A percentile compares a stretch with the other conserved stretches of the same genome.
phyloP scores from a whole-genome alignment of 1,140 invertebrate species.

The Bombus pyrosoma region DNA sequence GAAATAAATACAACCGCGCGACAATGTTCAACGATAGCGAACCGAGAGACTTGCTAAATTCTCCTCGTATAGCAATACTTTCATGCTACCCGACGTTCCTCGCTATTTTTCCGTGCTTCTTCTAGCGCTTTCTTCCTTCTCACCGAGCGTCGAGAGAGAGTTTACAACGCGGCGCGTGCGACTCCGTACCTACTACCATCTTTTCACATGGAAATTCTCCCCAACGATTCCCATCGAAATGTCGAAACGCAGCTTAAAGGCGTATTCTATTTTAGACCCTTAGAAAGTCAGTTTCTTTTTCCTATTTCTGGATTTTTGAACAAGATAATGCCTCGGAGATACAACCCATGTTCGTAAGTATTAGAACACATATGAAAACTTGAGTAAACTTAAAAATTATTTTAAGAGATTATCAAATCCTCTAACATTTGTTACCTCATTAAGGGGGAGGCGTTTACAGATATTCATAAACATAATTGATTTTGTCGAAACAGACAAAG shows the following conservation, averaged over 20 bases:
- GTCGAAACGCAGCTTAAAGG: too few species aligned
- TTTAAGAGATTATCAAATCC: neutral
- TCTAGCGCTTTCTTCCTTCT: conserved; percentile 2
- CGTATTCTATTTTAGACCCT: too few species aligned
- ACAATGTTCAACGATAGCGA: conserved; percentile 12
- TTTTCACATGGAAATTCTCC: conserved; percentile 28
- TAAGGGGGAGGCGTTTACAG: too few species aligned
- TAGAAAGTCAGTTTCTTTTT: too few species aligned
- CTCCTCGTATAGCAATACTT: neutral
- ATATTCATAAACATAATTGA: too few species aligned
- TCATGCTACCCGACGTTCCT: neutral
- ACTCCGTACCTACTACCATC: neutral
- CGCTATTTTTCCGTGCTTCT: neutral
- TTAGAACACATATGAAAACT: neutral
- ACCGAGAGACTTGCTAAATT: conserved; percentile 12
- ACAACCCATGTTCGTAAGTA: too few species aligned
- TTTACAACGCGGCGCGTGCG: conserved; percentile 13
- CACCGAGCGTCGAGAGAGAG: neutral
- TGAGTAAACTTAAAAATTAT: neutral
- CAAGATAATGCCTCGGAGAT: too few species aligned
- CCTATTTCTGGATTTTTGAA: too few species aligned
- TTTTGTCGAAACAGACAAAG: too few species aligned
- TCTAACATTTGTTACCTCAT: too few species aligned
- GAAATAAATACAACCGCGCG: conserved; percentile 45
- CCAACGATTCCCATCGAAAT: neutral